These are phyloP conservation scores for Columba janthina DNA, from an alignment of 2,113 vertebrate species.

Conservation along the genomic window DNA sequence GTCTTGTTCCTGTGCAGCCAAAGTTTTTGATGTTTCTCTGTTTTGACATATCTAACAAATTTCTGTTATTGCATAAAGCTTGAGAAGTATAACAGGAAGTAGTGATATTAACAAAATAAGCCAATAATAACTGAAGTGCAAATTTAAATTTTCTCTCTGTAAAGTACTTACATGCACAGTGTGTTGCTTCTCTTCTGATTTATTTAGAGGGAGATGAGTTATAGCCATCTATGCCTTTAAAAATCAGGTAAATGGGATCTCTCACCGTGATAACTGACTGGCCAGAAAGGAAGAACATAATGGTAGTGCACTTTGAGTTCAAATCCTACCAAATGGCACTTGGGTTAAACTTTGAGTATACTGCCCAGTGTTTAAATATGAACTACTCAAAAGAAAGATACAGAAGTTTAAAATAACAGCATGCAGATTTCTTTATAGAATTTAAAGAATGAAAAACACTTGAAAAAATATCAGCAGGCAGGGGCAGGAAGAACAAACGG, in stretches of 20 bases:
- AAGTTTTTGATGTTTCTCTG: background rate
- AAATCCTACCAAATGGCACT: conserved; percentile 45
- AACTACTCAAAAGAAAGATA: conserved; percentile 68
- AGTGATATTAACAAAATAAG: background rate
- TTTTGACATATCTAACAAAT: background rate
- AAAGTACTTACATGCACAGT: background rate
- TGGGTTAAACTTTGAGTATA: conserved; percentile 59
- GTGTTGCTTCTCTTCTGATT: background rate
- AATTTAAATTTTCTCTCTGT: background rate
- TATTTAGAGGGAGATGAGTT: background rate
- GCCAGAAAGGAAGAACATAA: background rate
- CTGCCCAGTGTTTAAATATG: conserved; percentile 64
- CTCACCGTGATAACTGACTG: background rate
- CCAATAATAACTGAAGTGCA: background rate
- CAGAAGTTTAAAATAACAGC: conserved; percentile 87
- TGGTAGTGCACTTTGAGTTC: conserved; percentile 36
- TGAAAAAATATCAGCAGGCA: conserved; percentile 89
- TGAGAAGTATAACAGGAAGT: background rate
- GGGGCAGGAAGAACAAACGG: conserved; percentile 88
- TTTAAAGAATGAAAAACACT: conserved; percentile 93
- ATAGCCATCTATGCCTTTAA: background rate
- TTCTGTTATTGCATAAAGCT: background rate
- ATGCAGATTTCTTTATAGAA: conserved; percentile 82
- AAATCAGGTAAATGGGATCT: background rate
- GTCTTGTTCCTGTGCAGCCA: background rate